Conservation (phyloP, 2,888 invertebrate species). For the Acronicta psi region DNA sequence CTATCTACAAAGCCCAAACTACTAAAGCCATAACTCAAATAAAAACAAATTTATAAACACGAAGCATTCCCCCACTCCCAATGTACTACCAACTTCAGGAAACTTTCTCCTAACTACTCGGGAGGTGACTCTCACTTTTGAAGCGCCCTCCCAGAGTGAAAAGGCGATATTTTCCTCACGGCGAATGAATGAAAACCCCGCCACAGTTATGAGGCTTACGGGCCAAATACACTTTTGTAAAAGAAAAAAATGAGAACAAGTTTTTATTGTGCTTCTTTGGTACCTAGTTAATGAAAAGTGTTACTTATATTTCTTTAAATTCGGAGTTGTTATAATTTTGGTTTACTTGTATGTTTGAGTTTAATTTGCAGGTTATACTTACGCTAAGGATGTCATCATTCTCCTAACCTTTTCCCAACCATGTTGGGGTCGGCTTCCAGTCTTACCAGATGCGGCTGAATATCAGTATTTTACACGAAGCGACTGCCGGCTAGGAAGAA, state of each 20-base stretch:
- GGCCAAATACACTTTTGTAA: constrained; percentile 39
- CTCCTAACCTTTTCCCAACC: no score
- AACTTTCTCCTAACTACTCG: constrained; percentile 70
- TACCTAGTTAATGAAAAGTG: constrained; percentile 15
- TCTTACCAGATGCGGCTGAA: no score
- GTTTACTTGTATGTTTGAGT: no score
- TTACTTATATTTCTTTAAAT: not conserved
- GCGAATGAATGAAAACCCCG: constrained; percentile 49
- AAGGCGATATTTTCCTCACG: constrained; percentile 54
- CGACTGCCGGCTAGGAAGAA: no score
- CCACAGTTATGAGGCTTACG: constrained; percentile 40
- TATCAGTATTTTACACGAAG: no score
- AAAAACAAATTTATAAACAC: constrained; percentile 18
- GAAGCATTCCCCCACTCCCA: constrained; percentile 54
- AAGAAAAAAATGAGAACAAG: constrained; percentile 33
- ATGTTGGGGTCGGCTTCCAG: no score
- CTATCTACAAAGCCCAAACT: constrained; percentile 3
- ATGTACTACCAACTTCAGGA: constrained; percentile 54
- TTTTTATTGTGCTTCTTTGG: constrained; percentile 27
- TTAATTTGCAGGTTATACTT: no score
- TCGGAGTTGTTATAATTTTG: not conserved
- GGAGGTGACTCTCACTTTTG: constrained; percentile 79
- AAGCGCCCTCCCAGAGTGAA: constrained; percentile 61
- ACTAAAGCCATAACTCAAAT: constrained; percentile 24
- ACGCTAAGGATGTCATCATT: no score